Conservation (phyloP, 2,888 invertebrate species). For the Drosophila buzzatii region DNA sequence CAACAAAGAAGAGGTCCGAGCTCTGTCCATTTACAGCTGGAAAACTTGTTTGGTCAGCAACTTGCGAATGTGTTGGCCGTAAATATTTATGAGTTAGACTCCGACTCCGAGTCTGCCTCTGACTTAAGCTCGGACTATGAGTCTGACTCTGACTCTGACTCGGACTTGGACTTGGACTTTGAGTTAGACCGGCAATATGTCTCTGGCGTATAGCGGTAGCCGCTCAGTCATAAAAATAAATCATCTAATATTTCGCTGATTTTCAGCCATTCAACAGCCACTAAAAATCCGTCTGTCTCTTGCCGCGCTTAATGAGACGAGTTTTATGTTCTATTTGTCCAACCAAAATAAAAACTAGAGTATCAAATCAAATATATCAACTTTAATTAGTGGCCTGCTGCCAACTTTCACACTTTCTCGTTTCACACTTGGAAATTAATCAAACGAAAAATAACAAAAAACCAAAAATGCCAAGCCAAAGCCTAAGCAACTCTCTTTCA, state of each 20-base stretch:
- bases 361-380: constrained; percentile 64
- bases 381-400: constrained; percentile 61
- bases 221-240: constrained; percentile 54
- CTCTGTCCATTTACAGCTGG: constrained; percentile 58
- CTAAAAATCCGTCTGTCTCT: constrained; percentile 54
- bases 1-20: constrained; percentile 15
- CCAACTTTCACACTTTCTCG: constrained; percentile 76
- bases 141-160: no score
- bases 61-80: constrained; percentile 60
- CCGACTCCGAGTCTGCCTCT: constrained; percentile 25
- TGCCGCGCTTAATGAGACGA: constrained; percentile 57
- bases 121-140: background rate
- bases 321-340: constrained; percentile 68
- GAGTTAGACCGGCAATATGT: constrained; percentile 41
- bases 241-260: constrained; percentile 69
- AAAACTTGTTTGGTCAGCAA: constrained; percentile 65
- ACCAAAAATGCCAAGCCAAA: constrained; percentile 19
- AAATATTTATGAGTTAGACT: constrained; percentile 68
- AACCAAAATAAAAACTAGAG: constrained; percentile 32
- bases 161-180: constrained; percentile 10
- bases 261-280: constrained; percentile 56
- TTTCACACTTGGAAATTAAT: constrained; percentile 71
- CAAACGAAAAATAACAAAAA: constrained; percentile 16
- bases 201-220: constrained; percentile 56
- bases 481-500: constrained; percentile 15